Percentiles rank a stretch among this genome's conserved stretches.
phyloP scores from a whole-genome alignment of 2,888 invertebrate species.

The Sarcophaga caerulescens region DNA sequence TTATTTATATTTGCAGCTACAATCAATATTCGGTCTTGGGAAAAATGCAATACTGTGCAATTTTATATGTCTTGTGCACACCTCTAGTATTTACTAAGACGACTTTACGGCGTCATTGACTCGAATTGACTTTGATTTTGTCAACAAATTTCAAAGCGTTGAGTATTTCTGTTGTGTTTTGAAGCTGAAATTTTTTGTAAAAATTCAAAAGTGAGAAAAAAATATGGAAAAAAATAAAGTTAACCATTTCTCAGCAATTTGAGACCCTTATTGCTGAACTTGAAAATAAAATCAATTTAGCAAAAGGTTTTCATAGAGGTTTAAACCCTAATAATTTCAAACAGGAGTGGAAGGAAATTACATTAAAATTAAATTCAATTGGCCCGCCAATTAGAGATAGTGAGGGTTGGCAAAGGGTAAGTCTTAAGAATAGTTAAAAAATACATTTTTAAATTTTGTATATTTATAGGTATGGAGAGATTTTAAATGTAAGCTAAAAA shows the following conservation, averaged over 20 bases:
- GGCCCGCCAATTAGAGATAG: conserved; percentile 37
- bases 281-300: background rate
- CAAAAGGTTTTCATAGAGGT: conserved; percentile 30
- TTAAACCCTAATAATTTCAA: conserved; percentile 20
- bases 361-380: conserved; percentile 9
- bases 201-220: background rate
- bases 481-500: conserved; percentile 13
- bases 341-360: conserved; percentile 9
- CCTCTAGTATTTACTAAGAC: background rate
- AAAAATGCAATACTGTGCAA: no score
- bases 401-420: conserved; percentile 40
- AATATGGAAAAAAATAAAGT: conserved; percentile 12
- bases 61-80: no score
- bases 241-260: background rate
- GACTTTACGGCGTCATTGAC: background rate
- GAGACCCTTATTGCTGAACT: no score
- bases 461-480: background rate
- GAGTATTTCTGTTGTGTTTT: background rate
- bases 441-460: conserved; percentile 14
- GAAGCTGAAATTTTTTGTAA: no score
- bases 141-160: conserved; percentile 3
- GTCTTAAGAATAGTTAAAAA: background rate
- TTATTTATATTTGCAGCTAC: no score
- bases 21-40: no score
- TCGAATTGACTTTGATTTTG: conserved; percentile 10